phyloP scores from a whole-genome alignment of 1,140 invertebrate genomes.

The Apis dorsata region DNA sequence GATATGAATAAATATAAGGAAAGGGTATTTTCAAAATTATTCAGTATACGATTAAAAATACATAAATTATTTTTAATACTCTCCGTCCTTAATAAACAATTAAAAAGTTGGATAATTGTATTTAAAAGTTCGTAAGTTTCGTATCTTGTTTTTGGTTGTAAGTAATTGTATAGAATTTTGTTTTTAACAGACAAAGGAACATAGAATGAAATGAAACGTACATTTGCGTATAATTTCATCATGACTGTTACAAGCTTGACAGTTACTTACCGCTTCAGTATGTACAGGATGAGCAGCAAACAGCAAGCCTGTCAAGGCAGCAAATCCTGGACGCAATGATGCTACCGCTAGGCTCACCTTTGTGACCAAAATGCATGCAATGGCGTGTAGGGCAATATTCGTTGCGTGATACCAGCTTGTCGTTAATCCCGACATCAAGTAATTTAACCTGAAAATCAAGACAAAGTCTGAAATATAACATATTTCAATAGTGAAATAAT shows the following conservation, averaged over 20 bases:
- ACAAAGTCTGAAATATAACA: background rate
- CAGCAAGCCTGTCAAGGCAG: conserved; percentile 85
- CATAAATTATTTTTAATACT: background rate
- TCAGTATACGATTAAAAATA: too few species aligned
- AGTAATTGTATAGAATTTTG: too few species aligned
- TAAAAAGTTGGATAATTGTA: too few species aligned
- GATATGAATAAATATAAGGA: too few species aligned
- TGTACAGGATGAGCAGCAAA: conserved; percentile 95
- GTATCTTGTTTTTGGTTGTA: too few species aligned
- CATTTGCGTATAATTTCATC: background rate
- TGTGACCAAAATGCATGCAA: conserved; percentile 86
- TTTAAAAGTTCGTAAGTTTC: too few species aligned
- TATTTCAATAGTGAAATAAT: background rate
- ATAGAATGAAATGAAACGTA: too few species aligned
- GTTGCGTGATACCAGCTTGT: conserved; percentile 88
- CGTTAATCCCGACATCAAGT: conserved; percentile 84
- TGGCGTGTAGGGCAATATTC: conserved; percentile 87
- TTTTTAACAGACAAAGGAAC: too few species aligned
- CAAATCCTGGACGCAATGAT: conserved; percentile 84
- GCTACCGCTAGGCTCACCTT: conserved; percentile 84
- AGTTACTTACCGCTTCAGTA: conserved; percentile 89
- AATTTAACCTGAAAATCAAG: conserved; percentile 85
- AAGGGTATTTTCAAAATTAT: too few species aligned
- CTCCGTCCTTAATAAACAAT: too few species aligned
- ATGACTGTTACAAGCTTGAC: background rate